Base-by-base conservation (phyloP, 2,888 invertebrate species). In the Euclidia mi region DNA sequence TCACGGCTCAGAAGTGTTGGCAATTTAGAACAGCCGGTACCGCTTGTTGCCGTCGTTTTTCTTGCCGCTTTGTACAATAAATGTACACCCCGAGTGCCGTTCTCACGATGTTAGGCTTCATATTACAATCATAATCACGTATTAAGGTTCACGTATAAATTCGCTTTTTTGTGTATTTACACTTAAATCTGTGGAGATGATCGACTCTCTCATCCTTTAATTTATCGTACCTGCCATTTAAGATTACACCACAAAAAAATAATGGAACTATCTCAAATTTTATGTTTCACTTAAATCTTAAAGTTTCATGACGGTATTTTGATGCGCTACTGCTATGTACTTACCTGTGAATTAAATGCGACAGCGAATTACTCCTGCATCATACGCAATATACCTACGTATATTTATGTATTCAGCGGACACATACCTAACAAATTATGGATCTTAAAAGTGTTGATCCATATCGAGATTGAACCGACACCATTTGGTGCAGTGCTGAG, bases 21-120 rank as follows among this genome's bases (percentile, higher is more conserved):
- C 89, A 87, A 91, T 92, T 91, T 85, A 79, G 87, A 84, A 81
- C 91, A 93, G 82, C 90, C 88, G 92, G 91, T 75, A 82, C 84
- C 79, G 84, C 82, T 85, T 88, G 89, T 89, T 86, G 84, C 84
- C 85, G 81, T 81, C 91, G 87, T 91, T 90, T 91, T 90, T 90
- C 89, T 86, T 85, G 83, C 84, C 85, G 80, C 88, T 88, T 87
- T 85, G 87, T 89, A 89, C 88, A 86, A 89, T 90, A 90, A 90
- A 90, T 89, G 90, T 88, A 82, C 81, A 84, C 74, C 76, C 76
- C 69, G 81, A 87, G 82, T 78, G 79, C 84, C 78, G 82, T 87
- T 89, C 82, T 82, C 84, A 83, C 82, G 72, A 79, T 82, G 82
- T 85, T 82, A 31, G 81, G 79, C 75, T 78, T 79, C 81, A 82